phyloP scores from a whole-genome alignment of 2,797 vertebrate species.

The Anas capensis region DNA sequence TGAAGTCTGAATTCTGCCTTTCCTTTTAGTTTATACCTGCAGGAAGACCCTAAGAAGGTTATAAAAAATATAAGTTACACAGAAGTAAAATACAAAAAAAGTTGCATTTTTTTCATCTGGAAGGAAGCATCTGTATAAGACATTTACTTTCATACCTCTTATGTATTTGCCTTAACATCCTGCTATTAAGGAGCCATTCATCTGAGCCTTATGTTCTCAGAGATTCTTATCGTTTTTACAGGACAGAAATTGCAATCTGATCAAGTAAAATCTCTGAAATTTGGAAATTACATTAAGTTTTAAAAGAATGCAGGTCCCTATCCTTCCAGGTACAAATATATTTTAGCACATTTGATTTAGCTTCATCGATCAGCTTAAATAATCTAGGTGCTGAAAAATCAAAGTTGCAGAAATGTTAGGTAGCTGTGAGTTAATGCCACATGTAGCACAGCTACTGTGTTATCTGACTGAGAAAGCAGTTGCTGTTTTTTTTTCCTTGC shows the following conservation, averaged over 20 bases:
- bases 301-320: background rate
- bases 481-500: background rate
- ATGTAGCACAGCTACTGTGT: background rate
- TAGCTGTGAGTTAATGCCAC: background rate
- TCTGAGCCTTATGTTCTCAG: background rate
- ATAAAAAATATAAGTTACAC: background rate
- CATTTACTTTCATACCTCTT: background rate
- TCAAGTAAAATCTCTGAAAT: background rate
- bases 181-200: fast-evolving
- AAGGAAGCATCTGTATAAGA: background rate
- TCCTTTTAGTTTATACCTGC: background rate
- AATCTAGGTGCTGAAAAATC: background rate
- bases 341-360: background rate
- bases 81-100: background rate
- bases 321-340: background rate
- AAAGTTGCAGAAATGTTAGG: background rate
- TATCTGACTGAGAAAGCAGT: background rate
- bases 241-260: background rate
- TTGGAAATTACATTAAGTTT: background rate
- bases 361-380: background rate
- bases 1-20: background rate
- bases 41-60: background rate
- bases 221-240: background rate
- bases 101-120: background rate
- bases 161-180: background rate